Conservation (phyloP, 2,113 vertebrate species). For the Paramisgurnus dabryanus region DNA sequence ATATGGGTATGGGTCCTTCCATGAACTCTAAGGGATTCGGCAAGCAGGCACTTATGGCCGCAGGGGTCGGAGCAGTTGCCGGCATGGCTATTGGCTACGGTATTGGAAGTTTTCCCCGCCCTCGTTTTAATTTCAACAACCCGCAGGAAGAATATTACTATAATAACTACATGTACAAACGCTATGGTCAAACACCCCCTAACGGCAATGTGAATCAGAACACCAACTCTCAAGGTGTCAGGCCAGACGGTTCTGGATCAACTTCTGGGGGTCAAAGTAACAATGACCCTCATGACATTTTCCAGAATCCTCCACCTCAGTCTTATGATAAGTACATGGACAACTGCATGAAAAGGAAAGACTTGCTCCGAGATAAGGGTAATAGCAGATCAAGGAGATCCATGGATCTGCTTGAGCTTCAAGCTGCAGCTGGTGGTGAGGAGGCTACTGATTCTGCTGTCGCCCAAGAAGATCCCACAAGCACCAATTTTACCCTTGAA, state of each 20-base stretch:
- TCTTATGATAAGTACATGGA: constrained; percentile 70
- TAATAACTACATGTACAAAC: constrained; percentile 76
- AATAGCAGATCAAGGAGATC: constrained; percentile 37
- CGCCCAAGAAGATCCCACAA: neutral
- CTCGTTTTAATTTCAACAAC: constrained; percentile 68
- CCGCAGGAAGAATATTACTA: constrained; percentile 72
- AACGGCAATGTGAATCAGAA: constrained; percentile 38
- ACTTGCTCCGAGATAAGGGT: constrained; percentile 54
- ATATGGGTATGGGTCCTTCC: constrained; percentile 63
- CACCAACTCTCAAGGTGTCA: constrained; percentile 19
- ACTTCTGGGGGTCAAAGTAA: constrained; percentile 61
- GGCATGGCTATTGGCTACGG: constrained; percentile 77
- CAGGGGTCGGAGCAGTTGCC: constrained; percentile 67
- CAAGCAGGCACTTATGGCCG: constrained; percentile 66
- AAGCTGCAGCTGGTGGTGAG: neutral
- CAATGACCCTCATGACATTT: constrained; percentile 65
- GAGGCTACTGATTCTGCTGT: neutral
- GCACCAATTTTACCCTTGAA: neutral
- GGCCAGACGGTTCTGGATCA: constrained; percentile 11
- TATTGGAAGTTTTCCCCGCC: constrained; percentile 70
- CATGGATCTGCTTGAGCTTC: constrained; percentile 16
- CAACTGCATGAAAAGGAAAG: constrained; percentile 68
- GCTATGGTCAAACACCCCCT: constrained; percentile 59
- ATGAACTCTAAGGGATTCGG: constrained; percentile 72
- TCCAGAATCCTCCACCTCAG: constrained; percentile 46